phyloP scores from a whole-genome alignment of 2,888 invertebrate genomes.

The Dendrolimus houi region DNA sequence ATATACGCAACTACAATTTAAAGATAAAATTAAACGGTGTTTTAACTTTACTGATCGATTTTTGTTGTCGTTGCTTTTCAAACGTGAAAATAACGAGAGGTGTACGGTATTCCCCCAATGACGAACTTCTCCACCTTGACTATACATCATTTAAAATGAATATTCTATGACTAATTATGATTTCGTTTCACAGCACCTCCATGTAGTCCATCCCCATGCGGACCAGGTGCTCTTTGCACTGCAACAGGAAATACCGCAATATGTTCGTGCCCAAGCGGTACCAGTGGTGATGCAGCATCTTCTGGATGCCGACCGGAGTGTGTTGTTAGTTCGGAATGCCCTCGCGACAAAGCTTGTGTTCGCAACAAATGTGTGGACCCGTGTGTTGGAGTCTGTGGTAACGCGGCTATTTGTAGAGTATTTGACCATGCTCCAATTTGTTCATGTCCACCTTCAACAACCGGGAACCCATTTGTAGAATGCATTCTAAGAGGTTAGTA shows the following conservation, averaged over 20 bases:
- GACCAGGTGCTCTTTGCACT: conserved; percentile 84
- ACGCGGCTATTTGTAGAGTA: conserved; percentile 82
- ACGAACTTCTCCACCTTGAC: no score
- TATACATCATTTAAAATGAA: no score
- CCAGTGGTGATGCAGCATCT: conserved; percentile 83
- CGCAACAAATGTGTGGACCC: conserved; percentile 88
- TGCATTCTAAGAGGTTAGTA: conserved; percentile 62
- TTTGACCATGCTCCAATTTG: conserved; percentile 80
- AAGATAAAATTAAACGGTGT: no score
- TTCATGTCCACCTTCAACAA: conserved; percentile 82
- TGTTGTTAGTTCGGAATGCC: conserved; percentile 87
- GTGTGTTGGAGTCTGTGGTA: conserved; percentile 88
- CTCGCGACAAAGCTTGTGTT: conserved; percentile 84
- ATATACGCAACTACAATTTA: no score
- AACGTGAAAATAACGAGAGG: no score
- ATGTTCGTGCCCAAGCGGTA: conserved; percentile 86
- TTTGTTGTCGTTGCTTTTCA: no score
- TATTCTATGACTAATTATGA: neutral
- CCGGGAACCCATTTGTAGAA: conserved; percentile 89
- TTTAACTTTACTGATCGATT: no score
- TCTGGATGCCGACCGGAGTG: conserved; percentile 90
- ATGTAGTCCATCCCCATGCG: conserved; percentile 85
- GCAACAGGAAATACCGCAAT: conserved; percentile 76
- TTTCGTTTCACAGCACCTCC: conserved; percentile 64
- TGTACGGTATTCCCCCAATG: no score